These are phyloP conservation scores for Melanotaenia nigrans DNA, from an alignment of 2,797 vertebrate species.

Conservation along the genomic window DNA sequence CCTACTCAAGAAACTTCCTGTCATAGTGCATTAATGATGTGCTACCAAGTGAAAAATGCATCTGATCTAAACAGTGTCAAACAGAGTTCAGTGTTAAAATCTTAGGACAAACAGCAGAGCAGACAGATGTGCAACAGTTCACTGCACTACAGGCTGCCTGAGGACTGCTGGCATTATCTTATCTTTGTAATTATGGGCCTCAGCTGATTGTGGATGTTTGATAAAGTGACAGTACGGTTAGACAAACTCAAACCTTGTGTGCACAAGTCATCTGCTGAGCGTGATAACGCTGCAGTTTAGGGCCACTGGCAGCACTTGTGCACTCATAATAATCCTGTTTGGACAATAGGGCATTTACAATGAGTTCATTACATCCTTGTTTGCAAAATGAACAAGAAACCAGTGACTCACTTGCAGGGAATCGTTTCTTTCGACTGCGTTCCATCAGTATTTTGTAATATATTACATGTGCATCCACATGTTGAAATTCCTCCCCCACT, in stretches of 20 bases:
- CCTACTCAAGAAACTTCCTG: conserved; percentile 24
- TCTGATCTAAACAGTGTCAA: conserved; percentile 42
- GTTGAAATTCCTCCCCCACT: conserved; percentile 16
- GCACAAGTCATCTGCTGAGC: conserved; percentile 58
- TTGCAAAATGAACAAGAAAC: conserved; percentile 59
- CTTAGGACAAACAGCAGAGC: conserved; percentile 40
- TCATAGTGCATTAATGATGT: conserved; percentile 52
- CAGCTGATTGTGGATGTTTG: conserved; percentile 33
- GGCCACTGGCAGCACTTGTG: conserved; percentile 47
- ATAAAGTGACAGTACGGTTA: conserved; percentile 42
- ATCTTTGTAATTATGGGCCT: conserved; percentile 18
- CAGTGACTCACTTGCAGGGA: conserved; percentile 31
- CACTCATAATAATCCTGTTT: conserved; percentile 67
- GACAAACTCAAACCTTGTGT: conserved; percentile 50
- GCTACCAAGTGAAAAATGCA: conserved; percentile 34
- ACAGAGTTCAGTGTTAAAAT: conserved; percentile 42
- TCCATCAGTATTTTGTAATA: conserved; percentile 3
- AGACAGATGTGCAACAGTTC: conserved; percentile 28
- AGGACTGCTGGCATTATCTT: conserved; percentile 18
- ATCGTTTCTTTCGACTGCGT: conserved; percentile 12
- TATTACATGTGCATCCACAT: background rate
- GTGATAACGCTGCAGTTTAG: conserved; percentile 60
- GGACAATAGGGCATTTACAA: conserved; percentile 55
- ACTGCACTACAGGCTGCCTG: background rate
- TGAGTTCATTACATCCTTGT: conserved; percentile 62